These are phyloP conservation scores for Caerostris darwini DNA, from an alignment of 1,140 invertebrate species.

Conservation along the genomic window DNA sequence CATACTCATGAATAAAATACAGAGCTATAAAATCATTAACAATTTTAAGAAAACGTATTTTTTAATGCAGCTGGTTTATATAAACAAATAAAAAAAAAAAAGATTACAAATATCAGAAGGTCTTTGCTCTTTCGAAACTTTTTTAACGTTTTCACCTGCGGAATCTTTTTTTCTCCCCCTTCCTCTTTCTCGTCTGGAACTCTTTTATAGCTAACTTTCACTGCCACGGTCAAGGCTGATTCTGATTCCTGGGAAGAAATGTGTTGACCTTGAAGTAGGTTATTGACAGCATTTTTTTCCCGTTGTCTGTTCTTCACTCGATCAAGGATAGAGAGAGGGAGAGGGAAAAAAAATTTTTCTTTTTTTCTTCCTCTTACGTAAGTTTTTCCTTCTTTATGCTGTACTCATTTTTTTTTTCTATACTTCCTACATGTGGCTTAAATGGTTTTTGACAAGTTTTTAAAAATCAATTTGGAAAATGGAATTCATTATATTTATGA, in stretches of 20 bases:
- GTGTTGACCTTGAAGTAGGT: slow-evolving; percentile 65
- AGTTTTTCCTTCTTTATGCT: neutral
- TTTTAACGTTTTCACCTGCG: slow-evolving; percentile 46
- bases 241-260: slow-evolving; percentile 35
- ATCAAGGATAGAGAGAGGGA: neutral
- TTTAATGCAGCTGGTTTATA: too few species aligned
- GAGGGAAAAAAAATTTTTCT: neutral
- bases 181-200: slow-evolving; percentile 69
- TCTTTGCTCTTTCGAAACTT: neutral
- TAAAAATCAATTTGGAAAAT: neutral
- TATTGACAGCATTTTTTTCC: slow-evolving; percentile 65
- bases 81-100: too few species aligned
- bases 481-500: neutral
- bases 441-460: neutral
- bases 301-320: slow-evolving; percentile 15
- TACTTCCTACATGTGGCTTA: neutral
- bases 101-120: neutral
- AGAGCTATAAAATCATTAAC: too few species aligned
- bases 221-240: slow-evolving; percentile 73
- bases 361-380: slow-evolving; percentile 18
- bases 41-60: too few species aligned
- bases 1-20: too few species aligned
- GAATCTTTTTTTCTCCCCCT: neutral
- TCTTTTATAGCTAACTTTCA: slow-evolving; percentile 73
- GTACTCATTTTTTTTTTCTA: neutral